Evolutionary conservation across 1,140 invertebrate genomes (phyloP).

Genomic region (Philotrypesis tridentata): DNA sequence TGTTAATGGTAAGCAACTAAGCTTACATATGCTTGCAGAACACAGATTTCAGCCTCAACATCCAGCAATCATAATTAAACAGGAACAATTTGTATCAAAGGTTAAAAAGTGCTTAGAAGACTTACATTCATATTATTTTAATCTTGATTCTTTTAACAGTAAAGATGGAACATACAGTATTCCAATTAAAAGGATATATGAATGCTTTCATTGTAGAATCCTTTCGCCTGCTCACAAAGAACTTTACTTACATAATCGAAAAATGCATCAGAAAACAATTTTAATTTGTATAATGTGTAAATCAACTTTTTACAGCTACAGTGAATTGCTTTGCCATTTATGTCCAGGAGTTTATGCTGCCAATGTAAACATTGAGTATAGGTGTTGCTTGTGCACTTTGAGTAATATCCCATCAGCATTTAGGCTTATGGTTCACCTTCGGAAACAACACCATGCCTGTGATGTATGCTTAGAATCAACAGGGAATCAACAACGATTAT

Average conservation of each 20-base stretch:
- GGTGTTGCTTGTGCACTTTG: slow-evolving; percentile 84
- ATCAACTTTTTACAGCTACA: slow-evolving; percentile 88
- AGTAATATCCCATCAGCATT: slow-evolving; percentile 87
- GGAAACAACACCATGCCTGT: slow-evolving; percentile 87
- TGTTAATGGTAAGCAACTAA: slow-evolving; percentile 86
- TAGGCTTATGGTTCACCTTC: slow-evolving; percentile 87
- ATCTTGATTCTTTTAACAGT: slow-evolving; percentile 81
- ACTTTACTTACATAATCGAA: slow-evolving; percentile 87
- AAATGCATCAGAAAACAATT: slow-evolving; percentile 87
- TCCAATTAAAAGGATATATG: slow-evolving; percentile 77
- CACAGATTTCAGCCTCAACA: slow-evolving; percentile 82
- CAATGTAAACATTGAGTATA: slow-evolving; percentile 78
- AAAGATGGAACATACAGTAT: slow-evolving; percentile 72
- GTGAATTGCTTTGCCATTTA: slow-evolving; percentile 87
- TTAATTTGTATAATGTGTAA: slow-evolving; percentile 89
- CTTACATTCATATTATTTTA: slow-evolving; percentile 79
- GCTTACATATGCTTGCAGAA: slow-evolving; percentile 83
- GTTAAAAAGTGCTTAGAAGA: slow-evolving; percentile 79
- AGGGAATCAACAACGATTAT: slow-evolving; percentile 83
- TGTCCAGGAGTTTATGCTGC: slow-evolving; percentile 84
- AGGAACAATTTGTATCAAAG: slow-evolving; percentile 79
- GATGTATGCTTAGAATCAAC: slow-evolving; percentile 89
- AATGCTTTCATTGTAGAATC: slow-evolving; percentile 89
- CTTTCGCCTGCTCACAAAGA: slow-evolving; percentile 85
- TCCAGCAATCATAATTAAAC: slow-evolving; percentile 68